A percentile compares a stretch with the other conserved stretches of the same genome.
phyloP scores from a whole-genome alignment of 2,113 vertebrate species.

The Myrmecobius fasciatus region DNA sequence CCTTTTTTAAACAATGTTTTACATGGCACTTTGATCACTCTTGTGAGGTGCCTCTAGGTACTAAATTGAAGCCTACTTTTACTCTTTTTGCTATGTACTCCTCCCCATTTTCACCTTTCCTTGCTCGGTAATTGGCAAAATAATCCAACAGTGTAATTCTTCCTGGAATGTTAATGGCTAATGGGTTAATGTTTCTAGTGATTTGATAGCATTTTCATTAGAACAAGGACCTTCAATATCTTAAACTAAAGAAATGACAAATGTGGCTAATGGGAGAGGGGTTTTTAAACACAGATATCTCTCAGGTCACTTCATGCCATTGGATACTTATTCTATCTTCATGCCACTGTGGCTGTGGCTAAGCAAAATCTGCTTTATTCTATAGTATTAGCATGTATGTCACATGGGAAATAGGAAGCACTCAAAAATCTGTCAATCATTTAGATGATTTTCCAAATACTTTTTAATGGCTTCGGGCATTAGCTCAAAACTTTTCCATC shows the following conservation, averaged over 20 bases:
- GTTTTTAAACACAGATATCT: neutral
- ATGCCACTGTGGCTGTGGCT: neutral
- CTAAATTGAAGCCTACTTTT: neutral
- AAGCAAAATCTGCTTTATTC: neutral
- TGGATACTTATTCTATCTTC: neutral
- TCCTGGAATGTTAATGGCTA: neutral
- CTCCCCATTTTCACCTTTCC: neutral
- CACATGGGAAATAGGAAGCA: neutral
- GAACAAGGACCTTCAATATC: neutral
- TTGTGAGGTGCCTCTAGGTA: neutral
- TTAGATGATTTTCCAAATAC: neutral
- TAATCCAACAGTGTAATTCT: neutral
- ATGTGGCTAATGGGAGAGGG: neutral
- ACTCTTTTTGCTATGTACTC: neutral
- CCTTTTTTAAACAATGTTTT: neutral
- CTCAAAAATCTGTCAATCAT: neutral
- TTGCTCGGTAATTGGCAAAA: neutral
- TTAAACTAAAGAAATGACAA: neutral
- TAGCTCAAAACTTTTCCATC: neutral
- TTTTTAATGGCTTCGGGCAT: neutral
- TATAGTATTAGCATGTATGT: neutral
- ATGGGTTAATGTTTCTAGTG: neutral
- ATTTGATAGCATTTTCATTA: neutral
- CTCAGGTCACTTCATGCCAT: neutral
- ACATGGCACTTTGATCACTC: neutral